Evolutionary conservation across 2,797 vertebrate genomes (phyloP).

Genomic region (Tragelaphus eurycerus): DNA sequence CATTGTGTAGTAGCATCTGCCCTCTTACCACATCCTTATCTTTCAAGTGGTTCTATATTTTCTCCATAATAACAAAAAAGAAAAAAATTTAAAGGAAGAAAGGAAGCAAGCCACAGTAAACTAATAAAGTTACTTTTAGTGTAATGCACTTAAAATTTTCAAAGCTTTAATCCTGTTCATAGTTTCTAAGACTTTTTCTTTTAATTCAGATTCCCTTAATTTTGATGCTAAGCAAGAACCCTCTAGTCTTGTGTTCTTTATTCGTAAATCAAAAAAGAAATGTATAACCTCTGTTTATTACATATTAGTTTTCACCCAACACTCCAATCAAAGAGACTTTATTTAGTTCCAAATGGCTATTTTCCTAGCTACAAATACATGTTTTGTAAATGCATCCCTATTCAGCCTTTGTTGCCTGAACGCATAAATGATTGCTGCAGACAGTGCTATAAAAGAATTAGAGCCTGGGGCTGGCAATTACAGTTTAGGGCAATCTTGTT

Average conservation of each 20-base stretch:
- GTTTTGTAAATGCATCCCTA: constrained; percentile 43
- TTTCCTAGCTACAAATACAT: constrained; percentile 42
- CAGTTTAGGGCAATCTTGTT: not conserved
- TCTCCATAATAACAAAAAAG: not conserved
- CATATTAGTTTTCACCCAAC: constrained; percentile 50
- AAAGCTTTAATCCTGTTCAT: not conserved
- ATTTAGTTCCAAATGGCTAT: constrained; percentile 36
- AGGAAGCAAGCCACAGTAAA: not conserved
- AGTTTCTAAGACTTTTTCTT: not conserved
- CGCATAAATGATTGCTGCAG: constrained; percentile 25
- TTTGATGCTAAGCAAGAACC: constrained; percentile 6
- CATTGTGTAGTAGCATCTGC: not conserved
- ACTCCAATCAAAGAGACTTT: constrained; percentile 28
- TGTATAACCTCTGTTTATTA: constrained; percentile 52
- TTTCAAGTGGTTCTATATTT: not conserved
- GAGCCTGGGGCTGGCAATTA: constrained; percentile 41
- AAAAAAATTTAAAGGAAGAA: not conserved
- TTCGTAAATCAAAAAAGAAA: constrained; percentile 49
- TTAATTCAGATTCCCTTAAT: constrained; percentile 3
- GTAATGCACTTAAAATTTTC: constrained; percentile 1
- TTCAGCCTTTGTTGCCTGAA: not conserved
- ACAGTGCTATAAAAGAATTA: constrained; percentile 41
- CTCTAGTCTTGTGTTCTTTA: constrained; percentile 13
- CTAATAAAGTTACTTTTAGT: not conserved
- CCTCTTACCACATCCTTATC: not conserved